Conservation (phyloP, 2,888 invertebrate genomes). For the Gandaritis pyraliata region DNA sequence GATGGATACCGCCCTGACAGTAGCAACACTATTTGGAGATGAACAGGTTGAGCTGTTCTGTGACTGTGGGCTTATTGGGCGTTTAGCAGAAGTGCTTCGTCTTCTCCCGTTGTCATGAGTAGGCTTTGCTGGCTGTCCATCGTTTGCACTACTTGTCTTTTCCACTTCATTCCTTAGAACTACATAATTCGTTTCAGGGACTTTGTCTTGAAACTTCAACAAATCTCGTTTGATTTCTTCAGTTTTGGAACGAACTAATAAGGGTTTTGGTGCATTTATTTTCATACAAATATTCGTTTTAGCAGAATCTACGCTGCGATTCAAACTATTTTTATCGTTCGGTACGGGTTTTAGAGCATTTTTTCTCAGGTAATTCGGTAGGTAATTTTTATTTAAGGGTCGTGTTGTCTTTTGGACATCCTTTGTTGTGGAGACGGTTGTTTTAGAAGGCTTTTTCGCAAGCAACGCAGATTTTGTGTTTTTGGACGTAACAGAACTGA, state of each 20-base stretch:
- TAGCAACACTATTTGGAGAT: slow-evolving; percentile 67
- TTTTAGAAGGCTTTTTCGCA: slow-evolving; percentile 45
- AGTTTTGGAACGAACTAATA: slow-evolving; percentile 45
- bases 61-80: slow-evolving; percentile 53
- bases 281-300: slow-evolving; percentile 36
- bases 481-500: slow-evolving; percentile 52
- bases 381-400: slow-evolving; percentile 48
- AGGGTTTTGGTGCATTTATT: slow-evolving; percentile 36
- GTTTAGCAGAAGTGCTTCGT: slow-evolving; percentile 41
- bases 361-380: slow-evolving; percentile 55
- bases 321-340: slow-evolving; percentile 41
- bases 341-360: slow-evolving; percentile 30
- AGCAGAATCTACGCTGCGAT: slow-evolving; percentile 45
- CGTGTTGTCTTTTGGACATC: slow-evolving; percentile 39
- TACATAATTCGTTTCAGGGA: slow-evolving; percentile 52
- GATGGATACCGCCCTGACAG: slow-evolving; percentile 59
- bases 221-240: slow-evolving; percentile 55
- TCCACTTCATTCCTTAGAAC: slow-evolving; percentile 63
- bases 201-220: slow-evolving; percentile 51
- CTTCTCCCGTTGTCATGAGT: slow-evolving; percentile 40
- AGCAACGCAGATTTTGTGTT: slow-evolving; percentile 48
- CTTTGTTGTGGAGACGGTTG: slow-evolving; percentile 37
- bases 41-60: slow-evolving; percentile 70
- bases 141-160: slow-evolving; percentile 45
- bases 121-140: slow-evolving; percentile 42